Percentiles rank a stretch among this genome's conserved stretches.
These are phyloP conservation scores for Falco punctatus DNA, from an alignment of 2,113 vertebrate species.

Conservation along the genomic window DNA sequence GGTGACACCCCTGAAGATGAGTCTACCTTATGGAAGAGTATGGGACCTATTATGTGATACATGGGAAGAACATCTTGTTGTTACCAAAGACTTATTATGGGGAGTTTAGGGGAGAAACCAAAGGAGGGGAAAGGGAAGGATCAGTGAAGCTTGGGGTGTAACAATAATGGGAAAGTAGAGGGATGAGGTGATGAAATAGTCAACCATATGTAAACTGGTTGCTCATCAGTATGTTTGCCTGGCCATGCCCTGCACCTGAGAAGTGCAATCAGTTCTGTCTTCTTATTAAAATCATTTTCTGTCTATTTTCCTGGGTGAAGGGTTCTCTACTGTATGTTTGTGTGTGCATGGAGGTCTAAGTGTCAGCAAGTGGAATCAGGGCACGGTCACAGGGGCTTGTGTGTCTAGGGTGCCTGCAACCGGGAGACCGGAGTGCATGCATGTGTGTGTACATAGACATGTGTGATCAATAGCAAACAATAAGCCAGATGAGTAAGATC, in stretches of 20 bases:
- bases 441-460: neutral
- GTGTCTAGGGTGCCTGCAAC: neutral
- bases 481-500: neutral
- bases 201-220: neutral
- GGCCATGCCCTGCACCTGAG: neutral
- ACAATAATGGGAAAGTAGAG: neutral
- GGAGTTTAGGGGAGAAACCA: neutral
- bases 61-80: neutral
- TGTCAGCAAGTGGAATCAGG: neutral
- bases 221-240: neutral
- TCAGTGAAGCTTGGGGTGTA: neutral
- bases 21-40: neutral
- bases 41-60: no score
- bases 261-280: neutral
- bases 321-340: neutral
- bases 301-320: neutral
- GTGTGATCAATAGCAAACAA: neutral
- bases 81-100: neutral
- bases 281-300: neutral
- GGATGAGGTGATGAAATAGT: neutral
- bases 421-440: neutral
- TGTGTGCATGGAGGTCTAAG: neutral
- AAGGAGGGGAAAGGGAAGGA: neutral
- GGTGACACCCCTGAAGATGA: neutral
- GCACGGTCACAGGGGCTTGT: rapidly evolving